A percentile compares a stretch with the other conserved stretches of the same genome.
Conservation (phyloP, 1,140 invertebrate genomes). For the Apis dorsata region DNA sequence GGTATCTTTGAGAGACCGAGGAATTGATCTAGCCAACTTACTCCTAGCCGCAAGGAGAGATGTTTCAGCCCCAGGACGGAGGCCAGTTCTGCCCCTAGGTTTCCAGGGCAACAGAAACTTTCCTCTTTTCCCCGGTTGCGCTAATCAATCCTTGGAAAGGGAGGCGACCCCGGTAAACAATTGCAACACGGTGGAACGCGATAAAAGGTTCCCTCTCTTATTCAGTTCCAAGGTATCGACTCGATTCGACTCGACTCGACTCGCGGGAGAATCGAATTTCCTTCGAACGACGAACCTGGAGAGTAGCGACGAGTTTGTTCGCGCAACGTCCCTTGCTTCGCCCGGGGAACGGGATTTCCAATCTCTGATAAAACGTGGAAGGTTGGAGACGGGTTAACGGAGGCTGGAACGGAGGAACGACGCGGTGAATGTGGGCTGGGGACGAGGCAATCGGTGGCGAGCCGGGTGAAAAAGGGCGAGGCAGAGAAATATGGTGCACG, state of each 20-base stretch:
- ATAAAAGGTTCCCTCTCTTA: neutral
- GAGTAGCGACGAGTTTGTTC: neutral
- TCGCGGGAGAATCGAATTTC: constrained; percentile 9
- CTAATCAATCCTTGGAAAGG: constrained; percentile 33
- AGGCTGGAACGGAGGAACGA: constrained; percentile 1
- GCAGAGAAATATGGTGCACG: constrained; percentile 66
- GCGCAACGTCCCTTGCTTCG: too few relatives aligned
- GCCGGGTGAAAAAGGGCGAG: constrained; percentile 49
- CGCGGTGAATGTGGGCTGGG: constrained; percentile 60
- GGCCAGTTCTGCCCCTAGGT: constrained; percentile 3
- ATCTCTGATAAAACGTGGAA: constrained; percentile 1
- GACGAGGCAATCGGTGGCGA: constrained; percentile 33
- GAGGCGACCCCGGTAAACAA: constrained; percentile 14
- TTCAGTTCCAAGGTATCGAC: neutral
- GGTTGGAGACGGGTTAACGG: neutral
- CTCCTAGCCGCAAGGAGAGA: neutral
- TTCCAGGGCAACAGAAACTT: constrained; percentile 34
- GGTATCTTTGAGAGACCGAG: neutral
- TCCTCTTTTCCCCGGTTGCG: neutral
- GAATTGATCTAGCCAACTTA: neutral
- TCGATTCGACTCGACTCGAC: neutral
- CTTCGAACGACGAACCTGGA: neutral
- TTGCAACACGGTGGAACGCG: neutral
- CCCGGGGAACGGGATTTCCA: constrained; percentile 2
- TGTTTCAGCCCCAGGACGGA: neutral